A percentile compares a stretch with the other conserved stretches of the same genome.
Conservation (phyloP, 2,797 vertebrate genomes). For the Galagoides demidoff region DNA sequence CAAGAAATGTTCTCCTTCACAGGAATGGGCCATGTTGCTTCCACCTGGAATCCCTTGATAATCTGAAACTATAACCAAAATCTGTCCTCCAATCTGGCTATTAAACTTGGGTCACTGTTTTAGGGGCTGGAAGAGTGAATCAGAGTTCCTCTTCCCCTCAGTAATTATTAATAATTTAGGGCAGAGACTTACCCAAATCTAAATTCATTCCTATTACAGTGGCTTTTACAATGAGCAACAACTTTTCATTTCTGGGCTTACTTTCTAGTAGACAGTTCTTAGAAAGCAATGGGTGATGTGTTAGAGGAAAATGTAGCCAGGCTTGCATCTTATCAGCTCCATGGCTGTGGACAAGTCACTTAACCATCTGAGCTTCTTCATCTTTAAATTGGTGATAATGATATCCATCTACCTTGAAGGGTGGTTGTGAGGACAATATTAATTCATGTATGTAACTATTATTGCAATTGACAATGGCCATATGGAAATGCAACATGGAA, state of each 20-base stretch:
- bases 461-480: not conserved
- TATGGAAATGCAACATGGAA: not conserved
- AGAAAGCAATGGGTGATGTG: not conserved
- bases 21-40: constrained; percentile 68
- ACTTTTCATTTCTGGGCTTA: not conserved
- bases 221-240: not conserved
- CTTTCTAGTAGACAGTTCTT: not conserved
- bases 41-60: constrained; percentile 65
- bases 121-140: not conserved
- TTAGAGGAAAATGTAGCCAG: not conserved
- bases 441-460: not conserved
- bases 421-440: not conserved
- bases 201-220: not conserved
- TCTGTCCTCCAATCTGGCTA: not conserved
- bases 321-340: not conserved
- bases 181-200: not conserved
- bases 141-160: not conserved
- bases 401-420: constrained; percentile 3
- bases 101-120: not conserved
- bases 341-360: not conserved
- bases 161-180: not conserved
- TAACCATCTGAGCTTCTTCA: constrained; percentile 66
- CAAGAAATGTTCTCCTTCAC: constrained; percentile 1
- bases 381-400: constrained; percentile 27
- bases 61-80: not conserved